Evolutionary conservation across 1,140 invertebrate genomes (phyloP), one percentile per base, ranked within the genome.

Genomic region (Apocrypta bakeri): DNA sequence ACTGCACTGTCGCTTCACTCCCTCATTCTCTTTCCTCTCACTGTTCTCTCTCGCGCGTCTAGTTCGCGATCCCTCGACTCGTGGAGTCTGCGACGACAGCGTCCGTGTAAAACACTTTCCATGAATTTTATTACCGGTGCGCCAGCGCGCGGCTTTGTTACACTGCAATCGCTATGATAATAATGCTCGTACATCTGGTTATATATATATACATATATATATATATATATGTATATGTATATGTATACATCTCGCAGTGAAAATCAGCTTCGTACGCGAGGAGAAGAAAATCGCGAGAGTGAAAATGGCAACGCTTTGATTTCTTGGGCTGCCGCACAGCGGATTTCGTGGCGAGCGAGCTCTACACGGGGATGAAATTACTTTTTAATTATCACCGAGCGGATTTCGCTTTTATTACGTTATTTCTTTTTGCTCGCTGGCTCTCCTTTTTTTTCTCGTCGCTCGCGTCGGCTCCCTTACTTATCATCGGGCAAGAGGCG

Each of bases 61-160:
- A 3, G 8, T 48, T 84, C 86, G 66, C 73, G 77, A 79, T 33
- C 31, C 37, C 68, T 29, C 71, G 71, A 42, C 37, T n/a, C 37
- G 33, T 31, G 64, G 48, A 56, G 3, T 56, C 48, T 56, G 48
- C 48, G 48, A 56, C 25, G 74, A 84, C 84, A 84, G 83, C 85
- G 85, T 61, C 85, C 81, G 89, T 90, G 89, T 90, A 90, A 91
- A 90, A 90, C 90, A 90, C 90, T 90, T 91, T 88, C 87, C 88
- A 85, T 88, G 87, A 90, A 90, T 91, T 90, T 91, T 91, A 90
- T 90, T 90, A 85, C 85, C 86, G 31, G 31, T 33, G 61, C 61
- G 31, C n/a, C 12, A 14, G 37, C 29, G 71, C 17, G 11, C 68
- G 42, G 31, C 66, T 79, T 33, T 33, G 27, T 56, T 71, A 79